Base-by-base conservation (phyloP, 2,888 invertebrate genomes). In the Chouioia cunea region DNA sequence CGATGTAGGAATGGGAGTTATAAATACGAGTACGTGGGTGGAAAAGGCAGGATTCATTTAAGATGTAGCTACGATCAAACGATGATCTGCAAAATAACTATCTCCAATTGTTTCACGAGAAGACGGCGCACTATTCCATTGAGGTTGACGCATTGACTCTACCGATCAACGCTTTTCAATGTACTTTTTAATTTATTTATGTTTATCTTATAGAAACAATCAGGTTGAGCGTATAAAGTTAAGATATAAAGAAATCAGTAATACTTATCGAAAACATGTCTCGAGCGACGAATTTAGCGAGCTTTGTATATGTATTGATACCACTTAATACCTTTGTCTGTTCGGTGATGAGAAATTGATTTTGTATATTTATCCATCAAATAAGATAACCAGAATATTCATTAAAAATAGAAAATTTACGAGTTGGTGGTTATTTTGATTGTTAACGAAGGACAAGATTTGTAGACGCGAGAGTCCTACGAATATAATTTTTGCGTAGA, bases 181-280 rank as follows among this genome's bases (percentile, higher is more conserved):
- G 82, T 82, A 79, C 75, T 80, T 81, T 81, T 82, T 79, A 64
- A 81, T 81, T 82, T 81, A 80, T 82, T 82, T 81, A 81, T 82
- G 80, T 81, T 82, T 81, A 78, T 80, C 79, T 81, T 79, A 80
- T 74, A 27, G 36, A 57, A 50, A 47, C 57, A 18, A 20, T 77
- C 79, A 79, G 76, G 18, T 70, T 67, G 65, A 74, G 73, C 78
- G 52, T 71, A 66, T 69, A 6, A 36, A 36, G 36, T 36, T 36
- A 36, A 36, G 36, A 36, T 36, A 36, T 10, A 36, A 3, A 36
- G 12, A 36, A 36, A 36, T 36, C 36, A 36, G 10, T 36, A 36
- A 36, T 36, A n/a, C n/a, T n/a, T n/a, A 52, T 71, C 68, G 77
- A 79, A 76, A 77, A 68, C 73, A 77, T 80, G 76, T 79, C 77